These are phyloP conservation scores for Onychostoma macrolepis DNA, from an alignment of 2,113 vertebrate genomes.

Conservation along the genomic window DNA sequence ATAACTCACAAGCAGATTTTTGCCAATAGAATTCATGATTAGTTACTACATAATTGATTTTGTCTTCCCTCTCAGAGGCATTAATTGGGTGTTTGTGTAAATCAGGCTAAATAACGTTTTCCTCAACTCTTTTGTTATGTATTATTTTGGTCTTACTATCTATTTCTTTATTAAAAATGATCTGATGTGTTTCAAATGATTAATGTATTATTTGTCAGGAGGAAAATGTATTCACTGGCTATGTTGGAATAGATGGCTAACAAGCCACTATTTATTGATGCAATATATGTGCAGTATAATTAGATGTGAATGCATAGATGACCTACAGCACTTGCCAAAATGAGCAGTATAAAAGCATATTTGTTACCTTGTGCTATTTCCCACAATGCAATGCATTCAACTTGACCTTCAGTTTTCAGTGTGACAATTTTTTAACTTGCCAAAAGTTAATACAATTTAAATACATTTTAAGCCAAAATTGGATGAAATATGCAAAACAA, in stretches of 20 bases:
- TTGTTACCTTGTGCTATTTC: not conserved
- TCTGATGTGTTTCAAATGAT: not conserved
- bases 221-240: not conserved
- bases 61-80: not conserved
- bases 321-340: not conserved
- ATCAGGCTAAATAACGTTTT: not conserved
- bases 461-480: not conserved
- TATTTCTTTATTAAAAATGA: not conserved
- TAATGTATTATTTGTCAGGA: not conserved
- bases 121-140: not conserved
- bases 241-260: not conserved
- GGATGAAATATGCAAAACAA: not conserved
- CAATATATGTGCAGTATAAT: not conserved
- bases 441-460: not conserved
- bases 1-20: conserved; percentile 32
- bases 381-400: not conserved
- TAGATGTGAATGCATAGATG: not conserved
- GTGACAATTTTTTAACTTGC: not conserved
- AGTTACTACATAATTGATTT: conserved; percentile 36
- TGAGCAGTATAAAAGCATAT: not conserved
- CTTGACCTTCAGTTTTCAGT: not conserved
- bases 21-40: conserved; percentile 36
- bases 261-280: not conserved
- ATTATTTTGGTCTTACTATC: not conserved
- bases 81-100: conserved; percentile 25